A percentile compares a stretch with the other conserved stretches of the same genome.
phyloP scores from a whole-genome alignment of 2,888 invertebrate genomes.

The Sepioteuthis lessoniana region DNA sequence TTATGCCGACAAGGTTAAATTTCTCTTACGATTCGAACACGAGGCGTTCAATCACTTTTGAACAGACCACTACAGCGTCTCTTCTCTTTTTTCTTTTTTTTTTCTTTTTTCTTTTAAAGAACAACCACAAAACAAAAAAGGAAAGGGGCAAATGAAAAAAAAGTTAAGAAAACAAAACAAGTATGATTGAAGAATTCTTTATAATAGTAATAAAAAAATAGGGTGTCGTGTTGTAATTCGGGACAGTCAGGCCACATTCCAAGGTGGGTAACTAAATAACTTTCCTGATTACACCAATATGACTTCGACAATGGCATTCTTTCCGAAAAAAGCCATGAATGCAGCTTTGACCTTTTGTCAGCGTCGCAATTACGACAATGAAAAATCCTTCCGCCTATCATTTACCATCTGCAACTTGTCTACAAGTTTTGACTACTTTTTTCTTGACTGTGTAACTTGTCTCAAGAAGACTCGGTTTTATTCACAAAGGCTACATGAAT shows the following conservation, averaged over 20 bases:
- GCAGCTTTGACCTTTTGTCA: neutral
- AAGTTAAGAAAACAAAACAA: no score
- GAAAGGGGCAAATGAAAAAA: no score
- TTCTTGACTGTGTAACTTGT: neutral
- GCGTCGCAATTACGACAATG: neutral
- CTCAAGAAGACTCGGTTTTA: no score
- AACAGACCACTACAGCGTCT: no score
- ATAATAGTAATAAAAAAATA: neutral
- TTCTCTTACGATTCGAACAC: no score
- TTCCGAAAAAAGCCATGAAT: neutral
- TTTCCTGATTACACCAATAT: constrained; percentile 15
- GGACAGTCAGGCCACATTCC: neutral
- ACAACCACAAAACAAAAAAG: no score
- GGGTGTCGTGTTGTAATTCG: neutral
- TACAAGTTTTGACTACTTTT: neutral
- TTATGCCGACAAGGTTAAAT: no score
- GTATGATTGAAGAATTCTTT: neutral
- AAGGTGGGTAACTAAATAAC: neutral
- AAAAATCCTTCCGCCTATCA: constrained; percentile 15
- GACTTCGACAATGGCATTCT: constrained; percentile 12
- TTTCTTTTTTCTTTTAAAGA: no score
- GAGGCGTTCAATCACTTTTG: no score
- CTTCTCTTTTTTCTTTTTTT: no score
- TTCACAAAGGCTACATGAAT: no score
- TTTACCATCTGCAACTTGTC: constrained; percentile 5